A percentile compares a stretch with the other conserved stretches of the same genome.
Evolutionary conservation across 2,113 vertebrate species (phyloP).

Genomic region (Garra rufa): DNA sequence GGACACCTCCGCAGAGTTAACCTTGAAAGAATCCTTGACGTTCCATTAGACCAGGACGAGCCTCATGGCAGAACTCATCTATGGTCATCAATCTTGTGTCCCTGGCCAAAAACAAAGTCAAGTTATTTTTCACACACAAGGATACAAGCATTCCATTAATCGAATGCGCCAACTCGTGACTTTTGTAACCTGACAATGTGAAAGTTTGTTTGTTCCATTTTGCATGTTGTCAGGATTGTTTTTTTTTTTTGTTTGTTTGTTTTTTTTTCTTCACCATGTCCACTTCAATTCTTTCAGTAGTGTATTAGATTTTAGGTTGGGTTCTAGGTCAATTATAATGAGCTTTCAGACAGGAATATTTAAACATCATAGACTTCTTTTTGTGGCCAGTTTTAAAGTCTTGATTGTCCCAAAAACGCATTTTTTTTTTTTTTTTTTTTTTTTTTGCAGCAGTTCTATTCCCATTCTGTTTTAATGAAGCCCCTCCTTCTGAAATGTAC

Average conservation of each 20-base stretch:
- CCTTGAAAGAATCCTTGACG: constrained; percentile 42
- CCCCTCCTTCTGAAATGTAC: too few relatives aligned
- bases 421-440: too few relatives aligned
- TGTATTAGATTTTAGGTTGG: neutral
- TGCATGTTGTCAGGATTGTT: neutral
- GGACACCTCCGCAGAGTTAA: constrained; percentile 51
- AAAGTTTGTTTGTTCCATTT: neutral
- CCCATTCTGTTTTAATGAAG: too few relatives aligned
- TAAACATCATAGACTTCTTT: too few relatives aligned
- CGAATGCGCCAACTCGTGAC: neutral
- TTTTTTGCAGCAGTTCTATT: too few relatives aligned
- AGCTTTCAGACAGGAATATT: too few relatives aligned
- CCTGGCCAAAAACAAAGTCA: constrained; percentile 51
- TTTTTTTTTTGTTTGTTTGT: neutral
- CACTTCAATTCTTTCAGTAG: neutral
- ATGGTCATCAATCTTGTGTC: constrained; percentile 60
- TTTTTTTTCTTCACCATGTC: neutral
- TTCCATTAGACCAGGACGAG: constrained; percentile 58
- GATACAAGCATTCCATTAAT: constrained; percentile 5
- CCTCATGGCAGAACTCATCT: constrained; percentile 48
- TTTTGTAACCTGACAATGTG: neutral
- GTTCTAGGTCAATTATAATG: too few relatives aligned
- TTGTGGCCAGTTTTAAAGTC: too few relatives aligned
- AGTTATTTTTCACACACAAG: constrained; percentile 46
- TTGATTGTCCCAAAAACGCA: too few relatives aligned